Evolutionary conservation across 1,140 invertebrate species (phyloP).

Genomic region (Epicauta chinensis): DNA sequence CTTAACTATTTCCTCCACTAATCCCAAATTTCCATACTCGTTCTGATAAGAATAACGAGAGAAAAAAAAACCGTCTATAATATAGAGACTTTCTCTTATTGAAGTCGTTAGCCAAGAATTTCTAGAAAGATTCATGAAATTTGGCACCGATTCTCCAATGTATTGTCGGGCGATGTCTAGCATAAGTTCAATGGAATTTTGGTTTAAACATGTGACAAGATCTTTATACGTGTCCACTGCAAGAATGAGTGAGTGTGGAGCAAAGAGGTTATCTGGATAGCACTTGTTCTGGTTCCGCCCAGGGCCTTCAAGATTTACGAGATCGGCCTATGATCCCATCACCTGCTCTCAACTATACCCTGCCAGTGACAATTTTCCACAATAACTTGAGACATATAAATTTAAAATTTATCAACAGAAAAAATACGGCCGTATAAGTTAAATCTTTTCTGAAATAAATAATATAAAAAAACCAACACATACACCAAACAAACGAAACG

Average conservation of each 20-base stretch:
- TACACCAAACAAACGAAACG: too few relatives aligned
- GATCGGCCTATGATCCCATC: slow-evolving; percentile 28
- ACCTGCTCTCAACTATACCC: slow-evolving; percentile 15
- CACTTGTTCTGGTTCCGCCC: slow-evolving; percentile 33
- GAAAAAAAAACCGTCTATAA: too few relatives aligned
- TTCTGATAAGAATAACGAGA: too few relatives aligned
- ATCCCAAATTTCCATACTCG: too few relatives aligned
- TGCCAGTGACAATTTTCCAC: slow-evolving; percentile 2
- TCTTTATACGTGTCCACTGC: slow-evolving; percentile 27
- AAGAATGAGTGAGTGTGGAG: slow-evolving; percentile 32
- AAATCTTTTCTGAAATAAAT: too few relatives aligned
- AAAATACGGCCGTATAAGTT: too few relatives aligned
- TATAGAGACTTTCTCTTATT: too few relatives aligned
- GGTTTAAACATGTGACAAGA: slow-evolving; percentile 25
- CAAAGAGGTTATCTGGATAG: slow-evolving; percentile 35
- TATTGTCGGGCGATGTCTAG: not conserved
- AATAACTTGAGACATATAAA: slow-evolving; percentile 2
- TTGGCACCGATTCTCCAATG: not conserved
- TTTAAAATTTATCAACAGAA: slow-evolving; percentile 1
- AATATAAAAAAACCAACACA: too few relatives aligned
- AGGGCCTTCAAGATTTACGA: slow-evolving; percentile 32
- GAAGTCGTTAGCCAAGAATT: too few relatives aligned
- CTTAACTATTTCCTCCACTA: not conserved
- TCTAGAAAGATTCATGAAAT: not conserved
- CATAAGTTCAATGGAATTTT: slow-evolving; percentile 4